Percentiles rank a stretch among this genome's conserved stretches.
These are phyloP conservation scores for Alviniconcha strummeri DNA, from an alignment of 2,888 invertebrate species.

Conservation along the genomic window DNA sequence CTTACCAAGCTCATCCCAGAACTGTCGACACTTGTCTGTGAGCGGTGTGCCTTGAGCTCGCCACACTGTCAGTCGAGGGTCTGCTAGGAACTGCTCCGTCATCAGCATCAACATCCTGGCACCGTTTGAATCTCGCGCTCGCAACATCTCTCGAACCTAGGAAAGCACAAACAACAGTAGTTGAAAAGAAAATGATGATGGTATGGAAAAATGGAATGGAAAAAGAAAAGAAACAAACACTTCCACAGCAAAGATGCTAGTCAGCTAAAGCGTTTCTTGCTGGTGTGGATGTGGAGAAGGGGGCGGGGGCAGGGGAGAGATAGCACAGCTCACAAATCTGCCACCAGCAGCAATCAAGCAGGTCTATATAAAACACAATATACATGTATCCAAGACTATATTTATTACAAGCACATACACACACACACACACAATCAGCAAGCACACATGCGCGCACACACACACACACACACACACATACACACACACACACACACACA, in stretches of 20 bases:
- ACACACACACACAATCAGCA: background rate
- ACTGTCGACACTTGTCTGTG: conserved; percentile 88
- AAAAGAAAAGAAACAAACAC: background rate
- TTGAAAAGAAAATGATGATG: conserved; percentile 6
- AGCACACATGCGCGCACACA: background rate
- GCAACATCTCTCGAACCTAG: conserved; percentile 88
- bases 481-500: background rate
- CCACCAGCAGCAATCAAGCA: background rate
- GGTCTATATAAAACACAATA: background rate
- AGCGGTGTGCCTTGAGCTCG: conserved; percentile 88
- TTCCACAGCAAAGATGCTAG: background rate
- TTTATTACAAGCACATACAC: background rate
- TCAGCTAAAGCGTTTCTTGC: background rate
- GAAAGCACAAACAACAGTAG: conserved; percentile 39
- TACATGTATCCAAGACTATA: background rate
- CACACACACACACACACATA: background rate
- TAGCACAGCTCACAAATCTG: background rate
- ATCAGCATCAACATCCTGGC: conserved; percentile 89
- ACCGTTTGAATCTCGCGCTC: conserved; percentile 89
- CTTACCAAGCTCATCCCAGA: conserved; percentile 88
- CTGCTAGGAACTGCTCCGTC: conserved; percentile 90
- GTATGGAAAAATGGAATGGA: too few species aligned
- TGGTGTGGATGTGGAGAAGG: too few species aligned
- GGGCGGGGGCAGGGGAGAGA: too few species aligned
- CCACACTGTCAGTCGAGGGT: conserved; percentile 87